Percentiles rank a stretch among this genome's conserved stretches.
Conservation (phyloP, 2,113 vertebrate species). For the Sprattus sprattus region DNA sequence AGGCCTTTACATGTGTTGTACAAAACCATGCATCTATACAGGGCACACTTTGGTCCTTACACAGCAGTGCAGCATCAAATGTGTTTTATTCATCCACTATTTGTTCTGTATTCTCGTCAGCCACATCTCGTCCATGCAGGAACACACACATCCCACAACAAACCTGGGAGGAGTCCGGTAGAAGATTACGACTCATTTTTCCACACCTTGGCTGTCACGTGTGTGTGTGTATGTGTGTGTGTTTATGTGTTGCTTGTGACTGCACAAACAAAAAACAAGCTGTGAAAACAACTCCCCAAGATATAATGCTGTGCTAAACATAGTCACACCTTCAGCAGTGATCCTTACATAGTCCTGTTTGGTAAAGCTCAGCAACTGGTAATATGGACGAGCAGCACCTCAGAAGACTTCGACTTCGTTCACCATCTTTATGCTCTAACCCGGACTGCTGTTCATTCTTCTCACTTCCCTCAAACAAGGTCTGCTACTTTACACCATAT, state of each 20-base stretch:
- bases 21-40: background rate
- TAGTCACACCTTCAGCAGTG: background rate
- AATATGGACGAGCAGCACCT: background rate
- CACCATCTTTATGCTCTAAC: background rate
- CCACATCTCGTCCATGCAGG: background rate
- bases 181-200: no score
- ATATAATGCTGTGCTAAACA: background rate
- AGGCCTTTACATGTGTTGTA: no score
- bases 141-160: background rate
- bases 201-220: background rate
- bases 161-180: background rate
- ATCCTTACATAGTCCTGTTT: background rate
- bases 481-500: background rate
- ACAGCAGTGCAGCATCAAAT: background rate
- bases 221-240: background rate
- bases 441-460: background rate
- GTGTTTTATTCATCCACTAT: background rate
- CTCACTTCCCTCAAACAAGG: background rate
- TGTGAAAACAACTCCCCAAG: conserved; percentile 1
- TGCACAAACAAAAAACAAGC: background rate
- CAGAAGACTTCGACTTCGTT: background rate
- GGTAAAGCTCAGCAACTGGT: background rate
- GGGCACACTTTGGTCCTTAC: background rate
- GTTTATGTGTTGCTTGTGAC: background rate
- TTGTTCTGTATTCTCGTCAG: background rate